Percentiles rank a stretch among this genome's conserved stretches.
Evolutionary conservation across 2,797 vertebrate genomes (phyloP).

Genomic region (Takifugu ocellatus): DNA sequence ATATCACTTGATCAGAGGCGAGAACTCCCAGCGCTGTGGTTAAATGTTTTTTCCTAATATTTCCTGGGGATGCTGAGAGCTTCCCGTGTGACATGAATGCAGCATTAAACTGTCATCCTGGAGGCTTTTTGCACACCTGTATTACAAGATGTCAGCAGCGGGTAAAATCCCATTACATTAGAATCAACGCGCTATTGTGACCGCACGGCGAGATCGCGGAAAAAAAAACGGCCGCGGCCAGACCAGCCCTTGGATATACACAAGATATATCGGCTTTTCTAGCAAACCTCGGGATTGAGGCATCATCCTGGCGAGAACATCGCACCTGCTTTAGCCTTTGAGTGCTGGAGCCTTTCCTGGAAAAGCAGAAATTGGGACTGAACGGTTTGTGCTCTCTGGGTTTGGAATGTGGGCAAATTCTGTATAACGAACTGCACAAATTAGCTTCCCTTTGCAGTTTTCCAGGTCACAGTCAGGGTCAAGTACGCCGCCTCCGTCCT

Average conservation of each 20-base stretch:
- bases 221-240: constrained; percentile 54
- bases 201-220: constrained; percentile 24
- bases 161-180: constrained; percentile 53
- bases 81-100: constrained; percentile 34
- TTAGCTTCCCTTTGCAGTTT: not conserved
- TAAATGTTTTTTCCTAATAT: constrained; percentile 22
- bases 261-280: constrained; percentile 32
- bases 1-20: constrained; percentile 18
- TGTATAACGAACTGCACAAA: not conserved
- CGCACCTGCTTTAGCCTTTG: constrained; percentile 44
- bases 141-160: constrained; percentile 47
- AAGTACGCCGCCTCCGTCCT: too few relatives aligned
- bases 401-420: not conserved
- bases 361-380: not conserved
- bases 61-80: constrained; percentile 13
- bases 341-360: constrained; percentile 25
- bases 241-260: constrained; percentile 46
- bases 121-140: constrained; percentile 53
- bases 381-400: constrained; percentile 2
- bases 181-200: constrained; percentile 42
- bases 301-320: constrained; percentile 51
- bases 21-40: constrained; percentile 13
- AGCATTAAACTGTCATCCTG: constrained; percentile 51
- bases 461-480: too few relatives aligned
- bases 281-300: constrained; percentile 44